Percentiles rank a stretch among this genome's conserved stretches.
Conservation (phyloP, 2,113 vertebrate genomes). For the Barbus barbus region DNA sequence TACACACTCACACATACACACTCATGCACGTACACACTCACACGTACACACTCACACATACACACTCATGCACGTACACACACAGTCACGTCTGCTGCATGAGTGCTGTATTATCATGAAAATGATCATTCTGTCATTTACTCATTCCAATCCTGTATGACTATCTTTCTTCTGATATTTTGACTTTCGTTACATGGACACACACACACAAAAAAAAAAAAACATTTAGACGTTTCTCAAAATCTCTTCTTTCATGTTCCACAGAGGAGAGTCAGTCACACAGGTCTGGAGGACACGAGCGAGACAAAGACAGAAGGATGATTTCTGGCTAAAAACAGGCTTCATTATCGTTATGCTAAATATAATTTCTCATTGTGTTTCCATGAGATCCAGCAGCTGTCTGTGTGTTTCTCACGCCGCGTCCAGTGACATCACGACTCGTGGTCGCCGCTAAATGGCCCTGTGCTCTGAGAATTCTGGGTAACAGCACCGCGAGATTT, state of each 20-base stretch:
- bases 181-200: not conserved
- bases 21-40: too few relatives aligned
- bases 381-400: not conserved
- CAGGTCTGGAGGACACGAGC: not conserved
- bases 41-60: too few relatives aligned
- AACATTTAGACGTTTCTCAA: too few relatives aligned
- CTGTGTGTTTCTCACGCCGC: slow-evolving; percentile 61
- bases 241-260: not conserved
- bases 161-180: not conserved
- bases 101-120: not conserved
- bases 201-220: too few relatives aligned
- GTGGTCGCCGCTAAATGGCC: slow-evolving; percentile 66
- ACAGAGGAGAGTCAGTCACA: not conserved
- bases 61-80: too few relatives aligned
- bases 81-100: not conserved
- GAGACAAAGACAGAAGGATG: not conserved
- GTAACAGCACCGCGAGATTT: slow-evolving; percentile 68
- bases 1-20: too few relatives aligned
- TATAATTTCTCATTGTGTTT: not conserved
- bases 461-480: slow-evolving; percentile 68
- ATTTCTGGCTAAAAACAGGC: not conserved
- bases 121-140: not conserved
- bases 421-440: slow-evolving; percentile 49
- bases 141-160: not conserved
- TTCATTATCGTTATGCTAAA: not conserved